phyloP scores from a whole-genome alignment of 2,113 vertebrate species.

The Trinectes maculatus region DNA sequence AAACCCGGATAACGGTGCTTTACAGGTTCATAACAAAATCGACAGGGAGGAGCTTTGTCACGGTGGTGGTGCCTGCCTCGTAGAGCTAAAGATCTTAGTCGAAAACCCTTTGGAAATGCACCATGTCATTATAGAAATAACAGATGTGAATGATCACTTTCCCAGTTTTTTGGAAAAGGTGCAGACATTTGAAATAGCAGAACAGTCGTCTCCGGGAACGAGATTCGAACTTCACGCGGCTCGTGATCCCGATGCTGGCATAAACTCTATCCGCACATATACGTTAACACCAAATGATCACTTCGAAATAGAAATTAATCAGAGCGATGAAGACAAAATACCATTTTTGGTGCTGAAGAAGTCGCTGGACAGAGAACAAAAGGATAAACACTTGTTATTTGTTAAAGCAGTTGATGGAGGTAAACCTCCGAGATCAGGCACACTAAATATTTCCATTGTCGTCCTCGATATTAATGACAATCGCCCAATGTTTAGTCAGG shows the following conservation, averaged over 20 bases:
- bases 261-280: constrained; percentile 66
- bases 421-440: constrained; percentile 52
- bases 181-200: constrained; percentile 61
- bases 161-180: constrained; percentile 56
- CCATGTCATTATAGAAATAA: constrained; percentile 67
- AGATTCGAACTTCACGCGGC: constrained; percentile 71
- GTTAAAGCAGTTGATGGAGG: constrained; percentile 73
- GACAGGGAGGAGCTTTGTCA: constrained; percentile 73
- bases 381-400: neutral
- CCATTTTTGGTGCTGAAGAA: constrained; percentile 66
- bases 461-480: constrained; percentile 76
- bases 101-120: constrained; percentile 77
- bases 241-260: constrained; percentile 67
- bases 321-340: constrained; percentile 54
- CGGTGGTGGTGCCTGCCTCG: constrained; percentile 44
- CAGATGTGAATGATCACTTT: constrained; percentile 74
- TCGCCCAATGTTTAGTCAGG: constrained; percentile 61
- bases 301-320: constrained; percentile 58
- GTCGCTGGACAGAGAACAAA: constrained; percentile 65
- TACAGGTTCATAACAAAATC: constrained; percentile 74
- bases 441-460: constrained; percentile 53
- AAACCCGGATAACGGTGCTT: constrained; percentile 71
- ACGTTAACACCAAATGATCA: constrained; percentile 63
- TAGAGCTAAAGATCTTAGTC: constrained; percentile 66
- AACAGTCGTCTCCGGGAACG: constrained; percentile 55